Base-by-base conservation (phyloP, 1,140 invertebrate genomes). In the Apis cerana region DNA sequence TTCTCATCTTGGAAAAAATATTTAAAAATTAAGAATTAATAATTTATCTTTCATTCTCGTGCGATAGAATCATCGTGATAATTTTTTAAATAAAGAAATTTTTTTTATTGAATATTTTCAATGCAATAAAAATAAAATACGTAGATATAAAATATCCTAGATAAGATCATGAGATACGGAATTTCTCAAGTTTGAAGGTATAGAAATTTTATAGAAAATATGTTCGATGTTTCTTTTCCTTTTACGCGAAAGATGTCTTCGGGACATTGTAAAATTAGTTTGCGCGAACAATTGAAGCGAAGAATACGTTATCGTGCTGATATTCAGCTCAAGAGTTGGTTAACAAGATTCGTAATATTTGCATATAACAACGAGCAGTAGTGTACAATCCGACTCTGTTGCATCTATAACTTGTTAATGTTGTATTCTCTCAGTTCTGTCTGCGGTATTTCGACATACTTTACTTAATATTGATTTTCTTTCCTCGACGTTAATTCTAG, bases 331-430 rank as follows among this genome's bases (percentile, higher is more conserved):
- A 68, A 9, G 43, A 67, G 65, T 67, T 67, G 43, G 19, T 48
- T 68, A 68, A 68, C 21, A 68, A 13, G 43, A 68, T 68, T 68
- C 43, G 43, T 68, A 68, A 43, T 48, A 68, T 68, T 68, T 68
- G 65, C 65, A 68, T 68, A 15, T 48, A 68, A 68, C 43, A 68
- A n/a, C 65, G 33, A 68, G 5, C 7, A 1, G 12, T 68, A 13
- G 64, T 27, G 1, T 67, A 8, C 43, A 48, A 43, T 48, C 43
- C 19, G 7, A 68, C 43, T 68, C 21, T 68, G 43, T 48, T 48
- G 43, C 27, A 68, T 68, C 65, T 68, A 68, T 68, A 68, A 68
- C 43, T 68, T 48, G 19, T 68, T 68, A 68, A 68, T 68, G 43
- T 48, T 65, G 64, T 19, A n/a, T 33, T 65, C 27, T 17, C 27